Base-by-base conservation (phyloP, 2,888 invertebrate species). In the Nymphalis c-album region DNA sequence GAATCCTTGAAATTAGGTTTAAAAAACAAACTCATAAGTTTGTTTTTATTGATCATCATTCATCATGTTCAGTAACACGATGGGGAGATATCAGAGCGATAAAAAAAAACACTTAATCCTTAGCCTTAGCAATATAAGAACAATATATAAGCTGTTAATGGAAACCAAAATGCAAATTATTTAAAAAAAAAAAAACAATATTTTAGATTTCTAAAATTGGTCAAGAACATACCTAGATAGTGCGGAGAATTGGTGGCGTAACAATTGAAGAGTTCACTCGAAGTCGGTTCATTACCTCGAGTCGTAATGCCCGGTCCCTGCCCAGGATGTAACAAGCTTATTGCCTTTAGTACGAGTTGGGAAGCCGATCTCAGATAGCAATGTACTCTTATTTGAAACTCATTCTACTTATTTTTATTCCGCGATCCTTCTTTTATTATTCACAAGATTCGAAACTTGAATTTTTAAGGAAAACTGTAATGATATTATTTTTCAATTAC, bases 231-330 rank as follows among this genome's bases (percentile, higher is more conserved):
- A 16, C 16, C 51, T 13, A 51, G 22, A 22, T 6, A 22, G 10
- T 13, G 40, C 51, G 20, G 16, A 16, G 20, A 22, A 51, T 20
- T 51, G 50, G 10, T 50, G 22, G 51, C 51, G 22, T 51, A 22
- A 51, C 51, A 51, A 51, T 51, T 22, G 51, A 55, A 31, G 55
- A n/a, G 31, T n/a, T 55, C 31, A 31, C 31, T 55, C 55, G 31
- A 55, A 40, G 55, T 31, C 35, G 55, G 55, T 35, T 55, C 55
- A 55, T 17, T 55, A 55, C 55, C 55, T 55, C 55, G 55, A 55
- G 31, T 31, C 31, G 31, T 31, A 55, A 35, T 55, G 51, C 20
- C 51, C 51, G 51, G 13, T 22, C 22, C 55, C 17, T 7, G 17
- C 31, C 31, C 31, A 48, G n/a, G 48, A 48, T 18, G 55, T 55